These are phyloP conservation scores for Patella depressa DNA, from an alignment of 2,888 invertebrate species.

Conservation along the genomic window DNA sequence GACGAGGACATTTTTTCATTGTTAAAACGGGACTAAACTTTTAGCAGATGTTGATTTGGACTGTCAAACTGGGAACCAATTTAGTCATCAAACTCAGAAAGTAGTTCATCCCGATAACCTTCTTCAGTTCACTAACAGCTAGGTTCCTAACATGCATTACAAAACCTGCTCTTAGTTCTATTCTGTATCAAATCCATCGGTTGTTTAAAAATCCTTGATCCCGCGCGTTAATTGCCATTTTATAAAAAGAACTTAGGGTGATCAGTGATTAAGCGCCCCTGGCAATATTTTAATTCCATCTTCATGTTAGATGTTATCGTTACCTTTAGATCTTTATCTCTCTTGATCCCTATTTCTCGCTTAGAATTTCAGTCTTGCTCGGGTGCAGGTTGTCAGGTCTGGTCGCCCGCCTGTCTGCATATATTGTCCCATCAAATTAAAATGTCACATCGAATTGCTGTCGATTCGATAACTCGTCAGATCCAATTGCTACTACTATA, in stretches of 20 bases:
- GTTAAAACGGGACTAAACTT: too few species aligned
- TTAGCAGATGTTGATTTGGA: too few species aligned
- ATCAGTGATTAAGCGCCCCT: conserved; percentile 9
- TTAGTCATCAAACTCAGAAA: too few species aligned
- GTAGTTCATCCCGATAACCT: too few species aligned
- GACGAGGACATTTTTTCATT: too few species aligned
- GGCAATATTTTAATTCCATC: conserved; percentile 9
- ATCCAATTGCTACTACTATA: conserved; percentile 9
- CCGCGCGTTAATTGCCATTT: neutral
- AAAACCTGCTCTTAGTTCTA: too few species aligned
- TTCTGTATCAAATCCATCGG: neutral
- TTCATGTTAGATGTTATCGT: conserved; percentile 9
- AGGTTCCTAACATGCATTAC: too few species aligned
- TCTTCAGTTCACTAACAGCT: too few species aligned
- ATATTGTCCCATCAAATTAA: conserved; percentile 25
- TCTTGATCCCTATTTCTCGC: neutral
- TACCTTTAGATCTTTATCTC: conserved; percentile 21
- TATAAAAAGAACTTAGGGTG: neutral
- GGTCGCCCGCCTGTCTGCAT: conserved; percentile 21
- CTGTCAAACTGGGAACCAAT: too few species aligned
- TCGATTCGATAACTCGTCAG: conserved; percentile 19
- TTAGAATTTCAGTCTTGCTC: conserved; percentile 14
- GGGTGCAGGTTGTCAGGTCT: conserved; percentile 13
- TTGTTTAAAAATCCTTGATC: conserved; percentile 9
- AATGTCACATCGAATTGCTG: conserved; percentile 24